Evolutionary conservation across 2,888 invertebrate species (phyloP), one percentile per base, ranked within the genome.

Genomic region (Thymelicus acteon): DNA sequence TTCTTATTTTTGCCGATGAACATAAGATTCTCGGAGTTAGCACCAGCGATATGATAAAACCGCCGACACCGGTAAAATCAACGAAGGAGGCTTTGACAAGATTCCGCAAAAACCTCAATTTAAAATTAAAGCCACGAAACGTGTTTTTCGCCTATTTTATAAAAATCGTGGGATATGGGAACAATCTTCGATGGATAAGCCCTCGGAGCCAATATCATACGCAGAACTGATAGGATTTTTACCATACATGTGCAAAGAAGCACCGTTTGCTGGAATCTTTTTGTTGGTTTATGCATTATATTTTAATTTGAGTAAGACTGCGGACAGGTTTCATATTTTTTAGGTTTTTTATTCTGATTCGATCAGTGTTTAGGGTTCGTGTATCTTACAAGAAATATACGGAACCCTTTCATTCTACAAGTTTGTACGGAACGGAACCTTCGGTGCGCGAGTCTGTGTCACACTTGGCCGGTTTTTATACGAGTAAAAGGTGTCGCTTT

Each of bases 81-180:
- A 87, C 88, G 89, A 82, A 81, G 82, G 83, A 86, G 89, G 93
- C 90, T 93, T 93, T 91, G 83, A 83, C 77, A 89, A 92, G 93
- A 93, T 90, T 90, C 84, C 88, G 85, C 87, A 88, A 88, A 58
- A 92, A 93, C 89, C 93, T 92, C 93, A 93, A 93, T 94, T 93
- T 93, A 93, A 94, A 94, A 93, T 93, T 92, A 93, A 93, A 94
- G 93, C 93, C 93, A 92, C 89, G 89, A 93, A 93, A 94, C 93
- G 93, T 94, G 93, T 93, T 93, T 92, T 93, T 92, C 91, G 89
- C 87, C 84, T 91, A 92, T 92, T 93, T 93, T 93, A 91, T 93
- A 93, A 93, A 93, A 93, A 91, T 92, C 89, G 86, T 83, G 87
- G 91, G 89, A 91, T 93, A 89, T 89, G 85, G 75, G 89, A 87